A percentile compares a stretch with the other conserved stretches of the same genome.
phyloP scores from a whole-genome alignment of 2,797 vertebrate species.

The Acanthopagrus latus region DNA sequence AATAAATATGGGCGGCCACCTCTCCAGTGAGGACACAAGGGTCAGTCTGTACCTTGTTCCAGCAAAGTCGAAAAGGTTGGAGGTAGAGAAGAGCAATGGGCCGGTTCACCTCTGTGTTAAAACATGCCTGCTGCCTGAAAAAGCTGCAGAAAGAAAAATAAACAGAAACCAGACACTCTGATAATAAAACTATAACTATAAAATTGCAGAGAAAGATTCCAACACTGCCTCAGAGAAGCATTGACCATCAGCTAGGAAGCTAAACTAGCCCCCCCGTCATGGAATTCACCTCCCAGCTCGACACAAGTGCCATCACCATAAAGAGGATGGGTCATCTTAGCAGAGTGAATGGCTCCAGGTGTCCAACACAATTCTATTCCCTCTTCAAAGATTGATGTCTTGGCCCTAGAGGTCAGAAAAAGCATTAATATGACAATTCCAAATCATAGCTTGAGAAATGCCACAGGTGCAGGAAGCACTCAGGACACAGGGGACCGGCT shows the following conservation, averaged over 20 bases:
- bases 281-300: slow-evolving; percentile 30
- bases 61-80: not conserved
- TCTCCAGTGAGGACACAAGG: not conserved
- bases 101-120: not conserved
- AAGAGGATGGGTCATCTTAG: slow-evolving; percentile 51
- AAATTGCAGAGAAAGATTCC: not conserved
- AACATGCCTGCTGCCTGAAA: not conserved
- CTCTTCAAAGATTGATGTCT: slow-evolving; percentile 61
- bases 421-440: slow-evolving; percentile 67
- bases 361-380: slow-evolving; percentile 58
- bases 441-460: slow-evolving; percentile 57
- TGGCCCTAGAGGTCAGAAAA: slow-evolving; percentile 58
- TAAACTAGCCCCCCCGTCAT: not conserved
- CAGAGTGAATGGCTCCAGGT: slow-evolving; percentile 61
- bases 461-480: slow-evolving; percentile 52
- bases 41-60: slow-evolving; percentile 1
- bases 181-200: not conserved
- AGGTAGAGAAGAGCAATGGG: not conserved
- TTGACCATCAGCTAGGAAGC: not conserved
- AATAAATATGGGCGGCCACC: slow-evolving; percentile 35
- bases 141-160: not conserved
- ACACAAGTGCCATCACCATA: slow-evolving; percentile 42
- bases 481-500: slow-evolving; percentile 9
- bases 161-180: not conserved
- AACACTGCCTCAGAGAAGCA: slow-evolving; percentile 10